These are phyloP conservation scores for Aeoliscus strigatus DNA, from an alignment of 2,797 vertebrate genomes.

Conservation along the genomic window DNA sequence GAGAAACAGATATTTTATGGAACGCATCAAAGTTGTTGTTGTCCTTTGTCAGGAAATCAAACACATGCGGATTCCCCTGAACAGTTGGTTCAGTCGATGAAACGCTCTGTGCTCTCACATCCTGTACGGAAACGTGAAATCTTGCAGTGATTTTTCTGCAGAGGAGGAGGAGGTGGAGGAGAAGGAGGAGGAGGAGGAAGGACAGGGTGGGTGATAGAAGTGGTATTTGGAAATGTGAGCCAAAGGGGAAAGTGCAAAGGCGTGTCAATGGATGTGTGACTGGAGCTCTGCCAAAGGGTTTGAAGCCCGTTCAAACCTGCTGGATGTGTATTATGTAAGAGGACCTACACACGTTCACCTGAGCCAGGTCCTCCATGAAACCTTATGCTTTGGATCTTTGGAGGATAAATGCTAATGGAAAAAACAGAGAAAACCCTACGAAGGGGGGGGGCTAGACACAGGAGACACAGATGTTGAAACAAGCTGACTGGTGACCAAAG, in stretches of 20 bases:
- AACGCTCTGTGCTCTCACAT: neutral
- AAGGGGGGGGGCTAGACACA: too few species aligned
- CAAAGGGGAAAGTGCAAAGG: slow-evolving; percentile 2
- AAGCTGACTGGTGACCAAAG: slow-evolving; percentile 29
- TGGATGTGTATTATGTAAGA: slow-evolving; percentile 37
- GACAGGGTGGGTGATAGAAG: neutral
- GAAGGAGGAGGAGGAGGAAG: too few species aligned
- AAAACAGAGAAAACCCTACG: neutral
- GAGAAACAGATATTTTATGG: too few species aligned
- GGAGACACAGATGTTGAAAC: too few species aligned
- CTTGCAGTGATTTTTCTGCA: neutral
- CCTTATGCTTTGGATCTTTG: too few species aligned
- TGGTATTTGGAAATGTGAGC: slow-evolving; percentile 8
- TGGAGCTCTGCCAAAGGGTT: slow-evolving; percentile 23
- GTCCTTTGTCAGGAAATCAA: too few species aligned
- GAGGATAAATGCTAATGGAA: too few species aligned
- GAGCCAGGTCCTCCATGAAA: slow-evolving; percentile 32
- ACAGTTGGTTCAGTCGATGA: too few species aligned
- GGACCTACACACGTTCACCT: slow-evolving; percentile 8
- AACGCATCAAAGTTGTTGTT: too few species aligned
- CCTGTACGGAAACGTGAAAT: neutral
- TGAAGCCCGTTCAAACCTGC: slow-evolving; percentile 38
- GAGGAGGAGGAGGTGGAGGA: neutral
- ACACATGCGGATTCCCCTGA: too few species aligned
- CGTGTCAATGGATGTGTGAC: slow-evolving; percentile 3